A percentile compares a stretch with the other conserved stretches of the same genome.
These are phyloP conservation scores for Epizoanthus ramosus DNA, from an alignment of 92 coral and sea anemone species.

Conservation along the genomic window DNA sequence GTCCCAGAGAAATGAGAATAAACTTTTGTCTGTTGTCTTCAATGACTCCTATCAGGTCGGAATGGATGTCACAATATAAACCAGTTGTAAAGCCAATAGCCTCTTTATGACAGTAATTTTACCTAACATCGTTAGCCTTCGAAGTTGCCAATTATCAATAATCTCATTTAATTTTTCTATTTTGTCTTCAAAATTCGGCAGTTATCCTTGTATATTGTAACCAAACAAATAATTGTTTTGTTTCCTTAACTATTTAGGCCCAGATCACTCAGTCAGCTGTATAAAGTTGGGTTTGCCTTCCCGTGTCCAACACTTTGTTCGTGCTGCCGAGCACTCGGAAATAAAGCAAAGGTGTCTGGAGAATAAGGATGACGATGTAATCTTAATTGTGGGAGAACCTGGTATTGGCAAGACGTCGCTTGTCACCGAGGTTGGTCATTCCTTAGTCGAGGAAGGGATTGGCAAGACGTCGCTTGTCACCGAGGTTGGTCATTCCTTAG, in stretches of 20 bases:
- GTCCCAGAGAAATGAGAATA: too few relatives aligned
- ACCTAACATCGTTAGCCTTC: too few relatives aligned
- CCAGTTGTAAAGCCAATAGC: too few relatives aligned
- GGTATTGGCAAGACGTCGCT: slow-evolving; percentile 11
- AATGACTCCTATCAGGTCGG: too few relatives aligned
- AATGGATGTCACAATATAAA: too few relatives aligned
- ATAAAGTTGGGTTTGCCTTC: background rate
- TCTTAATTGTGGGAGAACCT: background rate
- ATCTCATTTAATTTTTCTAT: too few relatives aligned
- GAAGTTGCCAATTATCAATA: too few relatives aligned
- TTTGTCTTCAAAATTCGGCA: too few relatives aligned
- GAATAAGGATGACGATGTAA: background rate
- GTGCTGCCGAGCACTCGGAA: background rate
- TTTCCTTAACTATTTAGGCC: background rate
- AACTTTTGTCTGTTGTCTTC: too few relatives aligned
- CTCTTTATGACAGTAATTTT: too few relatives aligned
- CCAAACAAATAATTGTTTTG: too few relatives aligned
- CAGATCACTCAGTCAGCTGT: background rate
- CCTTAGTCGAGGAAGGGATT: slow-evolving; percentile 9
- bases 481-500: slow-evolving; percentile 6
- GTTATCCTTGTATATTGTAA: too few relatives aligned
- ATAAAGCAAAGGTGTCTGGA: background rate
- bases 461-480: slow-evolving; percentile 10
- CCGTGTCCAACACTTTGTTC: background rate
- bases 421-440: slow-evolving; percentile 5